Percentiles rank a stretch among this genome's conserved stretches.
phyloP scores from a whole-genome alignment of 2,888 invertebrate species.

The Epirrhoe tristata region DNA sequence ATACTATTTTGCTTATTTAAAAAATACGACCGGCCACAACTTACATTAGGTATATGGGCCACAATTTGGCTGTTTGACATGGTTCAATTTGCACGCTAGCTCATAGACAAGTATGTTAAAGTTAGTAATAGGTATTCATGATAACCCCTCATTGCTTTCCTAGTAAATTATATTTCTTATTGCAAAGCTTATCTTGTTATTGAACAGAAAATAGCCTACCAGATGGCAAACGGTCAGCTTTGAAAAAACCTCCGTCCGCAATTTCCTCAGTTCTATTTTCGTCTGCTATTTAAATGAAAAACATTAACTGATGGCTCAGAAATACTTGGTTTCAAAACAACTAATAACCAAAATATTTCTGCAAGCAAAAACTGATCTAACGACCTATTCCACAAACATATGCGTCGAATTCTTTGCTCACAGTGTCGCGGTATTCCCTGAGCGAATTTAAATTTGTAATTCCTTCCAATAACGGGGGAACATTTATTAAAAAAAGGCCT shows the following conservation, averaged over 20 bases:
- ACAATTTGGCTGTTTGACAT: not conserved
- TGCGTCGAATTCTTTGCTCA: slow-evolving; percentile 77
- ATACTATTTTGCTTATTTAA: not conserved
- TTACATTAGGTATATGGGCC: too few species aligned
- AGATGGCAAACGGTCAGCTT: slow-evolving; percentile 31
- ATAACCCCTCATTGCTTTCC: slow-evolving; percentile 1
- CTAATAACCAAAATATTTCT: slow-evolving; percentile 36
- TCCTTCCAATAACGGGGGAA: slow-evolving; percentile 78
- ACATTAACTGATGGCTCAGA: slow-evolving; percentile 13
- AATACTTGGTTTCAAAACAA: slow-evolving; percentile 3
- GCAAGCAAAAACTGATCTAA: slow-evolving; percentile 51
- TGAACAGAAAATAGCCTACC: slow-evolving; percentile 28
- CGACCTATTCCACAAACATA: slow-evolving; percentile 70
- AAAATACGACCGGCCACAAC: not conserved
- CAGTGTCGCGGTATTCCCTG: slow-evolving; percentile 71
- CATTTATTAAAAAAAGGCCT: slow-evolving; percentile 71
- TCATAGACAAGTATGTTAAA: not conserved
- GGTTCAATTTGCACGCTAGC: not conserved
- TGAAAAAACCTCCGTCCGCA: slow-evolving; percentile 16
- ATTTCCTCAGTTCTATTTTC: slow-evolving; percentile 23
- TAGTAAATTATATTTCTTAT: slow-evolving; percentile 17
- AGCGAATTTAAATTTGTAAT: slow-evolving; percentile 84
- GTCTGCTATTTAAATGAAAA: slow-evolving; percentile 7
- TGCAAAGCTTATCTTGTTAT: slow-evolving; percentile 17
- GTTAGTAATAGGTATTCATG: slow-evolving; percentile 1